Evolutionary conservation across 1,140 invertebrate genomes (phyloP).

Genomic region (Ridgeia piscesae): DNA sequence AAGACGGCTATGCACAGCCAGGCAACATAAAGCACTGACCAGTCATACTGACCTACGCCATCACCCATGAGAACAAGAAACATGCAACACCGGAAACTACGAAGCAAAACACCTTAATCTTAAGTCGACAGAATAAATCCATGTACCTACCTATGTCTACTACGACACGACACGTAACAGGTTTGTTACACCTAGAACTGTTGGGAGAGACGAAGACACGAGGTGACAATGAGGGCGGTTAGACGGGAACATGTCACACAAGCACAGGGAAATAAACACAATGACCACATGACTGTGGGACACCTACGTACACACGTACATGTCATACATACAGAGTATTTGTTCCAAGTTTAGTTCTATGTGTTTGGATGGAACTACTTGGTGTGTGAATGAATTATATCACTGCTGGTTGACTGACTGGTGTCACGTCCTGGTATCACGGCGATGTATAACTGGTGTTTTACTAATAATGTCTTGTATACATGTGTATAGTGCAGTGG

Average conservation of each 20-base stretch:
- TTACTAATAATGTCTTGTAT: background rate
- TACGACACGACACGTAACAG: background rate
- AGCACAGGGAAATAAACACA: background rate
- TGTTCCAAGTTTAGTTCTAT: background rate
- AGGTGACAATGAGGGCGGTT: background rate
- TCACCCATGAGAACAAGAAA: background rate
- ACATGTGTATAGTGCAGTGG: background rate
- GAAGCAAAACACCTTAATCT: background rate
- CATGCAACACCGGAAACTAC: background rate
- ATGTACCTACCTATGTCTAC: background rate
- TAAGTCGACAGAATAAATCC: background rate
- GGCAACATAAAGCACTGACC: background rate
- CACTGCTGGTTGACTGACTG: background rate
- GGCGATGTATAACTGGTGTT: background rate
- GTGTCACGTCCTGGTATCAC: background rate
- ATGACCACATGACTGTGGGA: background rate
- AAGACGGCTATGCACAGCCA: background rate
- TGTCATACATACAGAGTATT: background rate
- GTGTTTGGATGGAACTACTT: background rate
- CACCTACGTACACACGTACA: background rate
- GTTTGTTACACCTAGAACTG: background rate
- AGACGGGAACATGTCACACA: background rate
- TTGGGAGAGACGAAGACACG: background rate
- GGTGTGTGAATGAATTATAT: background rate
- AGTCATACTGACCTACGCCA: background rate